A percentile compares a stretch with the other conserved stretches of the same genome.
phyloP scores from a whole-genome alignment of 2,113 vertebrate genomes.

The Seriola quinqueradiata region DNA sequence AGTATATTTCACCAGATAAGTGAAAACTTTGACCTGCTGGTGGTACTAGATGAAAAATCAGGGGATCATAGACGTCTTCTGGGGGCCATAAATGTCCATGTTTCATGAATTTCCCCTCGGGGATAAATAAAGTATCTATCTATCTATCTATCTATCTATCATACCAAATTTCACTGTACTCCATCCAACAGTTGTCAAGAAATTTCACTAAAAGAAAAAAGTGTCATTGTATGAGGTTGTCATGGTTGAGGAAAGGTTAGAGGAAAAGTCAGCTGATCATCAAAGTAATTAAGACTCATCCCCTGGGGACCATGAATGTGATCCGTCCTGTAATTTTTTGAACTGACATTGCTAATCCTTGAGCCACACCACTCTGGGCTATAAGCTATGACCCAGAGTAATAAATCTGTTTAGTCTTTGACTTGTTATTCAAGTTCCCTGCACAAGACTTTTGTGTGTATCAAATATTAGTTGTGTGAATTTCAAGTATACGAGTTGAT shows the following conservation, averaged over 20 bases:
- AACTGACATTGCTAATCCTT: background rate
- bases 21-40: background rate
- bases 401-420: background rate
- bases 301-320: background rate
- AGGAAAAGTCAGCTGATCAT: too few species aligned
- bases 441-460: background rate
- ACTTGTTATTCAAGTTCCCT: background rate
- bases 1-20: background rate
- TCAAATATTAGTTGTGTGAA: slow-evolving; percentile 6
- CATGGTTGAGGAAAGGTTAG: too few species aligned
- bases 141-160: too few species aligned
- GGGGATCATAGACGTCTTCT: too few species aligned
- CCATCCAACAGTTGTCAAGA: too few species aligned
- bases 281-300: background rate
- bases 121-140: too few species aligned
- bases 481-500: background rate
- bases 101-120: too few species aligned
- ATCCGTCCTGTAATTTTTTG: background rate
- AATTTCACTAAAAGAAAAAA: too few species aligned
- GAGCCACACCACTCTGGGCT: background rate
- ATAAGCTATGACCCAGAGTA: background rate
- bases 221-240: too few species aligned
- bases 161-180: background rate
- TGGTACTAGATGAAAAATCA: too few species aligned
- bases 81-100: too few species aligned